Evolutionary conservation across 2,113 vertebrate species (phyloP).

Genomic region (Crocuta crocuta): DNA sequence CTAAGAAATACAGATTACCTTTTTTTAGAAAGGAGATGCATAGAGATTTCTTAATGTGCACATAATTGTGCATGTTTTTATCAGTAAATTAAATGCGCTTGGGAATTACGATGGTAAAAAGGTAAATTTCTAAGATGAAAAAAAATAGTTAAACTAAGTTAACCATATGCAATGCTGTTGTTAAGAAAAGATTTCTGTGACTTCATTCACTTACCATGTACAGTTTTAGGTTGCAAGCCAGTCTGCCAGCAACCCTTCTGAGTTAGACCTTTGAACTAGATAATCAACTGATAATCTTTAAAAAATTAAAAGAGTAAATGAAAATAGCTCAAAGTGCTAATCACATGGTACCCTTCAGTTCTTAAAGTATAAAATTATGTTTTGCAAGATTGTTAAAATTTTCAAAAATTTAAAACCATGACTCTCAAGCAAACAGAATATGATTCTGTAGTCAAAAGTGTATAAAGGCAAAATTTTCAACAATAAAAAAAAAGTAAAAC

Average conservation of each 20-base stretch:
- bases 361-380: conserved; percentile 7
- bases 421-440: neutral
- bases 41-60: conserved; percentile 30
- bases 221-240: conserved; percentile 39
- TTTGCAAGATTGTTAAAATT: neutral
- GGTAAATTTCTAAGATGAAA: neutral
- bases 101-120: neutral
- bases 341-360: neutral
- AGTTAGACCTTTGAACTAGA: conserved; percentile 26
- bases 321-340: neutral
- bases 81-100: conserved; percentile 19
- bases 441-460: neutral
- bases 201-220: conserved; percentile 43
- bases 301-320: conserved; percentile 30
- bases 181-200: neutral
- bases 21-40: conserved; percentile 22
- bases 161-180: neutral
- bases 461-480: neutral
- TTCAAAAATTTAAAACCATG: conserved; percentile 47
- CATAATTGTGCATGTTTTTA: conserved; percentile 7
- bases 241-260: neutral
- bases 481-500: neutral
- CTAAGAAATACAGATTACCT: conserved; percentile 20
- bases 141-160: conserved; percentile 47
- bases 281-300: neutral